Evolutionary conservation across 2,113 vertebrate species (phyloP), one percentile per base, ranked within the genome.

Genomic region (Sarotherodon lohbergeri): DNA sequence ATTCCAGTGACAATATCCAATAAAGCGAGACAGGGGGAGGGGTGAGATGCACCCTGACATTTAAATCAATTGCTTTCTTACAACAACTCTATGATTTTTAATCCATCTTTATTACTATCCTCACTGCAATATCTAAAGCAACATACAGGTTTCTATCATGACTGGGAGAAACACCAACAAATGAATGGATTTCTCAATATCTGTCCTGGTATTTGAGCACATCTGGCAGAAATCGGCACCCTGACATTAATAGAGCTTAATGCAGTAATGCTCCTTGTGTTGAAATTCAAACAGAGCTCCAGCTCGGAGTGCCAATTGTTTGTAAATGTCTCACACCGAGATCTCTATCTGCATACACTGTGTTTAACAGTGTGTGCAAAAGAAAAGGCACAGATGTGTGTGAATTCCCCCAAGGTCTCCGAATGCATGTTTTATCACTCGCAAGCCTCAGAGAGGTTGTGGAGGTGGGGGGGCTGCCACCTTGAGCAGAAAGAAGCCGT

Each of bases 361-460:
- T 93, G 91, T 92, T 94, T 91, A 93, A 91, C 87, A 86, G 87
- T 90, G 92, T 93, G 90, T 94, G 88, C 82, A 63, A 89, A 92
- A 93, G 92, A 93, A 92, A 92, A 94, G 87, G 86, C 93, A 93
- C 94, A 95, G 92, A 95, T 95, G 94, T 93, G 94, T 91, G 83
- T 92, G 86, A 94, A 96, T 94, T 95, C 94, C 93, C 95, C 93
- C 95, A 93, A 95, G 91, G 93, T 95, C 95, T 96, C 94, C 90
- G 93, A 91, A 92, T 92, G 93, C 93, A 90, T 93, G 93, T 94
- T 93, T 94, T 91, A 95, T 94, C 87, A 87, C 90, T 92, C 73
- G 86, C 4, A 22, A 68, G 90, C 93, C 88, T 92, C 86, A 82
- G 73, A 88, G 87, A 82, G 91, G 81, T 16, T 88, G 84, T 29